These are phyloP conservation scores for Peucedramus taeniatus DNA, from an alignment of 2,113 vertebrate species.

Conservation along the genomic window DNA sequence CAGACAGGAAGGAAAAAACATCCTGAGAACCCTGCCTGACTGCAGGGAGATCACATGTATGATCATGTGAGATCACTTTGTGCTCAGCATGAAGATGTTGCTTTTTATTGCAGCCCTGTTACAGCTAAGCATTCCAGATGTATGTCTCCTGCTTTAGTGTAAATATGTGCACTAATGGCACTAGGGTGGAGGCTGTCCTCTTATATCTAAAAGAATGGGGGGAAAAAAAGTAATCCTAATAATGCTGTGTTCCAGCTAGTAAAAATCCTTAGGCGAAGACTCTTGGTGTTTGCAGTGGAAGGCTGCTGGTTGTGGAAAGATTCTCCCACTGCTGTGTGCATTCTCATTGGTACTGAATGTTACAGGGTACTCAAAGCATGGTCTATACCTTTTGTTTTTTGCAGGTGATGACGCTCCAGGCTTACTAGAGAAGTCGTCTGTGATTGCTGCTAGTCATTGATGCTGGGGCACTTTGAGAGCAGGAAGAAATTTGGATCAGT, in stretches of 20 bases:
- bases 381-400: not conserved
- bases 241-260: not conserved
- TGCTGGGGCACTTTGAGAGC: not conserved
- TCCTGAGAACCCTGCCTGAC: not conserved
- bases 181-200: fast-evolving
- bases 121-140: not conserved
- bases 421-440: not conserved
- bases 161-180: not conserved
- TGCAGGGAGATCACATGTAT: not conserved
- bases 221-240: not conserved
- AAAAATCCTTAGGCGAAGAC: not conserved
- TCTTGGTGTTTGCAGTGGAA: not conserved
- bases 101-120: not conserved
- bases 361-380: not conserved
- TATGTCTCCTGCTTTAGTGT: not conserved
- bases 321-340: not conserved
- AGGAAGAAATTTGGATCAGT: not conserved
- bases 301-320: not conserved
- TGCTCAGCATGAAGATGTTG: not conserved
- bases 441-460: not conserved
- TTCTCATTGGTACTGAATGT: not conserved
- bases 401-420: not conserved
- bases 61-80: not conserved
- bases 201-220: not conserved
- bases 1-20: not conserved